Base-by-base conservation (phyloP, 2,797 vertebrate genomes). In the Avahi laniger region DNA sequence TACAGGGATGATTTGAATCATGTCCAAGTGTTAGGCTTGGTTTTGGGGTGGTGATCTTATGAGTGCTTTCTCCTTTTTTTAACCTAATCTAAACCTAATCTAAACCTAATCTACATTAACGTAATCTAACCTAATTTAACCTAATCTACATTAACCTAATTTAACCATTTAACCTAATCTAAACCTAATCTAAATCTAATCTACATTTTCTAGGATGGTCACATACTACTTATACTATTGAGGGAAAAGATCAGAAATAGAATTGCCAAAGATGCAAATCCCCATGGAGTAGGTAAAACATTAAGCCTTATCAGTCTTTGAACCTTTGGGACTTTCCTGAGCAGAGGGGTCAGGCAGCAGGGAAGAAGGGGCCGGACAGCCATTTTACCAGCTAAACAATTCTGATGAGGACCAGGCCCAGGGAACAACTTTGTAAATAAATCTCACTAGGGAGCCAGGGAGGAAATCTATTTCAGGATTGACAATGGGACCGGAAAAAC, bases 391-490 rank as follows among this genome's bases (percentile, higher is more conserved):
- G 70, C 54, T 93, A 96, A 97, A 97, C 46, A 97, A 92, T 80
- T 97, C 72, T 67, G 75, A 93, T 70, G 81, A 97, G 82, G 80
- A 94, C 83, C 70, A 97, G 75, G 84, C 33, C 83, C 48, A 41
- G 59, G 81, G 90, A 97, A 95, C 33, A 63, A 94, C 59, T 98
- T 95, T 95, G 95, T 86, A 96, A 98, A 97, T 97, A 95, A 95
- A 96, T 96, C 80, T 93, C 92, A 89, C 57, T 46, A 95, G 92
- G 63, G 95, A 96, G 63, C 20, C 80, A 95, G 96, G 81, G 88
- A 98, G 97, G 97, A 98, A 98, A 96, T 98, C 97, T 97, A 97
- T 98, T 97, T 98, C 90, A 93, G 93, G 97, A 92, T 33, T 95
- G 93, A 97, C 96, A 97, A 98, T 96, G 84, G 88, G 67, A 96